Conservation (phyloP, 2,797 vertebrate genomes). For the Amblyraja radiata region DNA sequence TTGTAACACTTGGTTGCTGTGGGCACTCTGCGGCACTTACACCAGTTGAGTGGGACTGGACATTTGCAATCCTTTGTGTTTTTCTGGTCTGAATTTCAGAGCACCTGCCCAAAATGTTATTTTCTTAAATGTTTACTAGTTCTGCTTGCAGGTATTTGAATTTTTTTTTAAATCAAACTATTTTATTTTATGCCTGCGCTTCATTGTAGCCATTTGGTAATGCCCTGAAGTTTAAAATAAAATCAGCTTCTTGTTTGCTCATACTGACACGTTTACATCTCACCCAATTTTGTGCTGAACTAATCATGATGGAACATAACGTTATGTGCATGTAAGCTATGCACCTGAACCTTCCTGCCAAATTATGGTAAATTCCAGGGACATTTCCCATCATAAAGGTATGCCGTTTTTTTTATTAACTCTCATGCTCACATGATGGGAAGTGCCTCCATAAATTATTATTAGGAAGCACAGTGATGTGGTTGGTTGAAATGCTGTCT, state of each 20-base stretch:
- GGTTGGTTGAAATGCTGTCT: no score
- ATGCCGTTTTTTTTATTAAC: not conserved
- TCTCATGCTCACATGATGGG: not conserved
- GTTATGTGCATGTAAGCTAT: not conserved
- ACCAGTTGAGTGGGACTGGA: not conserved
- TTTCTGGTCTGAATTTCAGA: not conserved
- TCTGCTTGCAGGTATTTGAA: not conserved
- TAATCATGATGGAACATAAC: not conserved
- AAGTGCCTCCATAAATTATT: not conserved
- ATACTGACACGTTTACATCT: not conserved
- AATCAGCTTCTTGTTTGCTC: not conserved
- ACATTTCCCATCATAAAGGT: no score
- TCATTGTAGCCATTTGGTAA: not conserved
- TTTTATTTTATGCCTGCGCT: not conserved
- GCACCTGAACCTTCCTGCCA: not conserved
- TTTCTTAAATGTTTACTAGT: not conserved
- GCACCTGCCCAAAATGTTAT: not conserved
- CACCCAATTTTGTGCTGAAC: not conserved
- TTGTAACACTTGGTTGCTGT: not conserved
- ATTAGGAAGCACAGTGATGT: not conserved
- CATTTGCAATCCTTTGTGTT: not conserved
- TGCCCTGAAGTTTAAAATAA: not conserved
- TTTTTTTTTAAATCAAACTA: not conserved
- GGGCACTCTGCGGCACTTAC: not conserved
- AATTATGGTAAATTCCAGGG: not conserved